Conservation (phyloP, 2,888 invertebrate genomes). For the Volucella inflata region DNA sequence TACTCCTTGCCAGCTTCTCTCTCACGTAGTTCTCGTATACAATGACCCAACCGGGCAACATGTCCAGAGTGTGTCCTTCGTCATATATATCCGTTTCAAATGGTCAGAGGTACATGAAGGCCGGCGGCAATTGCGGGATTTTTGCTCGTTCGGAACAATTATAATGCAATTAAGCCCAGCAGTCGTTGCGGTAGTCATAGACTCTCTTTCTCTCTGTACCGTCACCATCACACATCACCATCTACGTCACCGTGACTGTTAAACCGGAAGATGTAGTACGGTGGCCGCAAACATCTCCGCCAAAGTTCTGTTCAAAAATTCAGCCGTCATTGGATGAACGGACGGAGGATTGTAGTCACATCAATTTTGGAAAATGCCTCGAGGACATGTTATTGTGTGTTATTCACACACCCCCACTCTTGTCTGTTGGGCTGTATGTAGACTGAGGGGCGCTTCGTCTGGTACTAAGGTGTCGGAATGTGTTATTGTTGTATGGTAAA, state of each 20-base stretch:
- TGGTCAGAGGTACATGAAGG: constrained; percentile 51
- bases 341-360: constrained; percentile 51
- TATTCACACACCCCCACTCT: constrained; percentile 44
- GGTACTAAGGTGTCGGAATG: constrained; percentile 60
- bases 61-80: neutral
- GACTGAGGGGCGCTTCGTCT: neutral
- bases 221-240: no score
- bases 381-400: constrained; percentile 72
- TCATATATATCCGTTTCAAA: constrained; percentile 60
- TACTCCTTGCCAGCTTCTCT: neutral
- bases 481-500: constrained; percentile 57
- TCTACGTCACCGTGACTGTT: constrained; percentile 14
- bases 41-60: constrained; percentile 55
- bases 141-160: constrained; percentile 71
- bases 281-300: constrained; percentile 73
- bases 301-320: constrained; percentile 72
- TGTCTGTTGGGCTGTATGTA: neutral
- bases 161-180: constrained; percentile 75
- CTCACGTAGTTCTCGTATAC: constrained; percentile 5
- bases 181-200: constrained; percentile 47
- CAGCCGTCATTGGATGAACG: constrained; percentile 25
- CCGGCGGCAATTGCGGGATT: constrained; percentile 54
- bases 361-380: constrained; percentile 74
- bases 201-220: neutral
- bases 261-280: constrained; percentile 69